These are phyloP conservation scores for Blennius ocellaris DNA, from an alignment of 2,113 vertebrate genomes.

Conservation along the genomic window DNA sequence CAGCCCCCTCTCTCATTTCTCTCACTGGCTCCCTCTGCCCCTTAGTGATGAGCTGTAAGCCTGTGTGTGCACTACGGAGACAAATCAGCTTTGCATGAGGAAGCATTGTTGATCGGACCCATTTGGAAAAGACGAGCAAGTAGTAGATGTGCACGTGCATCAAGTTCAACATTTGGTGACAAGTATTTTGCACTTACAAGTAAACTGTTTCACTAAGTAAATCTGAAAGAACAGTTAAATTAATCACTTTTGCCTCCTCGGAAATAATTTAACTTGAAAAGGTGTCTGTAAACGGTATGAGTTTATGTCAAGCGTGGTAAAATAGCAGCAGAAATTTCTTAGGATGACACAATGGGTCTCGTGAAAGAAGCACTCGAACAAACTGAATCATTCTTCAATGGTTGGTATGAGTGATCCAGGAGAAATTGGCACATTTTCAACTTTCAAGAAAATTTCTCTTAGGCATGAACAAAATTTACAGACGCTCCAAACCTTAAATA, in stretches of 20 bases:
- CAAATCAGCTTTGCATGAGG: constrained; percentile 49
- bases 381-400: too few species aligned
- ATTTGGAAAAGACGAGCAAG: constrained; percentile 49
- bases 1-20: constrained; percentile 42
- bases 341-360: too few species aligned
- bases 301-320: constrained; percentile 3
- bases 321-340: background rate
- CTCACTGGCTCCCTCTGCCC: constrained; percentile 46
- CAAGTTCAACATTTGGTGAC: constrained; percentile 34
- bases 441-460: too few species aligned
- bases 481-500: too few species aligned
- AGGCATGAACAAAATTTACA: too few species aligned
- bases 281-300: background rate
- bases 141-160: constrained; percentile 38
- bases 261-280: background rate
- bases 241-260: constrained; percentile 12
- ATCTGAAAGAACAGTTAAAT: constrained; percentile 18
- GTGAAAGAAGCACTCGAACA: too few species aligned
- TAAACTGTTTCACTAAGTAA: constrained; percentile 25
- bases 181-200: constrained; percentile 24
- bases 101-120: constrained; percentile 51
- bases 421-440: too few species aligned
- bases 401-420: too few species aligned
- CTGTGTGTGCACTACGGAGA: constrained; percentile 42
- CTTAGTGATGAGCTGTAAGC: constrained; percentile 49